Evolutionary conservation across 2,888 invertebrate genomes (phyloP).

Genomic region (Sthenelais limicola): DNA sequence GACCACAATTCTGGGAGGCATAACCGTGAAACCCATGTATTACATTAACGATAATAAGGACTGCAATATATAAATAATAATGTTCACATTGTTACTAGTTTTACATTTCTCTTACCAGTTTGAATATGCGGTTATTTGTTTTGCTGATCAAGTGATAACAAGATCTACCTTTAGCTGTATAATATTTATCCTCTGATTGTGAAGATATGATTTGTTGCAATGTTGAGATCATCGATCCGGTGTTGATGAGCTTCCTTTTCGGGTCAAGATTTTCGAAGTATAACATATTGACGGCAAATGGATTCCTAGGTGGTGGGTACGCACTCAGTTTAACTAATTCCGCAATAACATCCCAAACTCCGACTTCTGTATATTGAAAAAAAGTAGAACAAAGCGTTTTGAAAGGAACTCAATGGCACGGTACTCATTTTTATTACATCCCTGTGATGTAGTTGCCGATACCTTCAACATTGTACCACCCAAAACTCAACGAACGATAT

Average conservation of each 20-base stretch:
- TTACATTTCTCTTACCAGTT: no score
- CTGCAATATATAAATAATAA: background rate
- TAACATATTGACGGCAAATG: conserved; percentile 63
- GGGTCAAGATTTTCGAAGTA: conserved; percentile 58
- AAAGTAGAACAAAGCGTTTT: background rate
- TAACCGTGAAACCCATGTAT: background rate
- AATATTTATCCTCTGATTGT: conserved; percentile 58
- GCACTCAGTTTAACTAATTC: conserved; percentile 65
- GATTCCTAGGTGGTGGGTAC: conserved; percentile 63
- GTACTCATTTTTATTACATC: no score
- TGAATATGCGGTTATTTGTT: no score
- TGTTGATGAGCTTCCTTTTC: conserved; percentile 57
- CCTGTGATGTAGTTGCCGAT: no score
- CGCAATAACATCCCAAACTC: conserved; percentile 60
- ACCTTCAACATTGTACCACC: no score
- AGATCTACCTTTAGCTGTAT: conserved; percentile 59
- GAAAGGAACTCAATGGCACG: no score
- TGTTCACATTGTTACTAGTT: background rate
- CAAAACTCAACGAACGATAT: no score
- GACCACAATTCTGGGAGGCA: no score
- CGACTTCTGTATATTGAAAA: conserved; percentile 54
- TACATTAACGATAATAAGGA: background rate
- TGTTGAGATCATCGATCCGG: conserved; percentile 59
- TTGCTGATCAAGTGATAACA: background rate
- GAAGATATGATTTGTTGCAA: conserved; percentile 61